Conservation (phyloP, 2,113 vertebrate species). For the Gymnogyps californianus region DNA sequence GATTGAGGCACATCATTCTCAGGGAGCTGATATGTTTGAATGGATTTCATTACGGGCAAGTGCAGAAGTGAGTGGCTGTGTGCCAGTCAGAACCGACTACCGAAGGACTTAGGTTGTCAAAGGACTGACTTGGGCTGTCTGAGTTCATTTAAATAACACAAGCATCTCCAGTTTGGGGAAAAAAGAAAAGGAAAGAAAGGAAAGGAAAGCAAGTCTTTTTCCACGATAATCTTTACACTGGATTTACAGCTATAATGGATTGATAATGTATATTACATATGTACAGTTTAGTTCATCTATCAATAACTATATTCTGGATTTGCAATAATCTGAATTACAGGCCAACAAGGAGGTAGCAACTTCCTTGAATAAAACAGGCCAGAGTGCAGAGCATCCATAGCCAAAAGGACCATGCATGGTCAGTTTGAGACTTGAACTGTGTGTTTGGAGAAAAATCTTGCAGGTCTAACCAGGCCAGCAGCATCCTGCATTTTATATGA, state of each 20-base stretch:
- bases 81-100: constrained; percentile 54
- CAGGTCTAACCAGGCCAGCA: not conserved
- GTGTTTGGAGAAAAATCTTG: not conserved
- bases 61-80: constrained; percentile 40
- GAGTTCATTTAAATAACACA: constrained; percentile 67
- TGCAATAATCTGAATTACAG: not conserved
- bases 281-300: not conserved
- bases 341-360: not conserved
- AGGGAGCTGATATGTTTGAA: constrained; percentile 39
- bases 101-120: constrained; percentile 57
- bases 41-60: constrained; percentile 54
- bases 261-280: not conserved
- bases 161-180: not conserved
- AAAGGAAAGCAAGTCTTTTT: not conserved
- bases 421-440: not conserved
- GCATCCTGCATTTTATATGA: not conserved
- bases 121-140: constrained; percentile 54
- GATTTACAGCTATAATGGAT: constrained; percentile 39
- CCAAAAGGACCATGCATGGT: not conserved
- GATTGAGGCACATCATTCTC: not conserved
- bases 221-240: constrained; percentile 7
- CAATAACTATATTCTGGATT: not conserved
- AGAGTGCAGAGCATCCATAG: not conserved
- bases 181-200: no score
- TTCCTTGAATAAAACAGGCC: not conserved